Base-by-base conservation (phyloP, 1,140 invertebrate species). In the Ooceraea biroi region DNA sequence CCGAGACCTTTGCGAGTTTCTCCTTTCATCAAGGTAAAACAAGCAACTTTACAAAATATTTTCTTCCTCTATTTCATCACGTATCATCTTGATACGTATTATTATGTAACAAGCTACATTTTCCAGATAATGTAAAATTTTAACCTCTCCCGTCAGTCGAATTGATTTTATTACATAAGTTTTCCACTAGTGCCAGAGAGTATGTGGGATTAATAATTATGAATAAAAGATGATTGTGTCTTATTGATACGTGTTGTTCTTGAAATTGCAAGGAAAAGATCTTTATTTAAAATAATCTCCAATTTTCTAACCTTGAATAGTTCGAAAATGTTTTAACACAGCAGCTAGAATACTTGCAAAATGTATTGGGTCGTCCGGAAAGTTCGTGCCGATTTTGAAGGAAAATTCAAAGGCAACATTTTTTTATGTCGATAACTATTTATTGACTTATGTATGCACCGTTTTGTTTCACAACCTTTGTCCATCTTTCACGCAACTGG, bases 1-100 rank as follows among this genome's bases (percentile, higher is more conserved):
- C 91, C 92, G 5, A 89, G 85, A 73, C 96, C 97, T 88, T 94
- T 97, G 77, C 95, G 96, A 86, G 96, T 97, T 85, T 97, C 97
- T 25, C 96, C 97, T 57, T 91, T 97, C 27, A 97, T 97, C 90
- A 96, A 96, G 94, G 96, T 97, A 95, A 94, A 76, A 83, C 2
- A 19, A 25, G 30, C 60, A 78, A n/a, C 52, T 80, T 77, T 44
- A 89, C 1, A 36, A 68, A 27, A 27, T 66, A 17, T 68, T 74
- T 69, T 74, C 87, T 77, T 44, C 14, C 7, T 36, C 7, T 36
- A 36, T 7, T 36, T 36, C 7, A 36, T 27, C 12, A 17, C 30
- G 12, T 14, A 52, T 50, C 50, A 10, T 12, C 22, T n/a, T 55
- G 0, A 27, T 12, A 66, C 14, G 14, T 36, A 17, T 25, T 50